Evolutionary conservation across 2,888 invertebrate species (phyloP).

Genomic region (Hirtodrosophila trivittata): DNA sequence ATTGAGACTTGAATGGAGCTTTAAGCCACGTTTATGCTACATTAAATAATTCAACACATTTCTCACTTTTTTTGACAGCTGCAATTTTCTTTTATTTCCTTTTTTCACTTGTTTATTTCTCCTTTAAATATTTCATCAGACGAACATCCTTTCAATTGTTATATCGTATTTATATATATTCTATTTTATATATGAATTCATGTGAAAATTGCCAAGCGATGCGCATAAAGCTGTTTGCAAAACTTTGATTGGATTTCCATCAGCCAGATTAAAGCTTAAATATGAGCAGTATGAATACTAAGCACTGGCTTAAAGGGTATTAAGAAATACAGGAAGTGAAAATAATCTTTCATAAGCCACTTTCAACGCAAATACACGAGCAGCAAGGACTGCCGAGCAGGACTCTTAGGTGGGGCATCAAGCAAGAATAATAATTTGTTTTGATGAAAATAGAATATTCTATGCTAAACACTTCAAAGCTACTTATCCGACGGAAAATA

Average conservation of each 20-base stretch:
- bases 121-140: conserved; percentile 18
- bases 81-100: conserved; percentile 17
- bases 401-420: no score
- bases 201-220: conserved; percentile 28
- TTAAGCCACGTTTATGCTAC: not conserved
- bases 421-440: no score
- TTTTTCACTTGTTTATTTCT: conserved; percentile 7
- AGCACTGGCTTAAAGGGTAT: no score
- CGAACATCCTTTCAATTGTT: conserved; percentile 16
- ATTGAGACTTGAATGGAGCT: not conserved
- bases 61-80: conserved; percentile 21
- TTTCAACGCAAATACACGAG: no score
- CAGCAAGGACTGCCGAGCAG: no score
- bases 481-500: no score
- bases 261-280: conserved; percentile 1
- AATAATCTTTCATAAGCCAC: no score
- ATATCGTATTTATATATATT: conserved; percentile 14
- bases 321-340: no score
- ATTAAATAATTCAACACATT: conserved; percentile 32
- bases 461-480: not conserved
- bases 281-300: no score
- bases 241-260: conserved; percentile 2
- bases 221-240: conserved; percentile 22
- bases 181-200: conserved; percentile 1
- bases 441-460: no score